A percentile compares a stretch with the other conserved stretches of the same genome.
These are phyloP conservation scores for Tychaedon coryphoeus DNA, from an alignment of 2,113 vertebrate species.

Conservation along the genomic window DNA sequence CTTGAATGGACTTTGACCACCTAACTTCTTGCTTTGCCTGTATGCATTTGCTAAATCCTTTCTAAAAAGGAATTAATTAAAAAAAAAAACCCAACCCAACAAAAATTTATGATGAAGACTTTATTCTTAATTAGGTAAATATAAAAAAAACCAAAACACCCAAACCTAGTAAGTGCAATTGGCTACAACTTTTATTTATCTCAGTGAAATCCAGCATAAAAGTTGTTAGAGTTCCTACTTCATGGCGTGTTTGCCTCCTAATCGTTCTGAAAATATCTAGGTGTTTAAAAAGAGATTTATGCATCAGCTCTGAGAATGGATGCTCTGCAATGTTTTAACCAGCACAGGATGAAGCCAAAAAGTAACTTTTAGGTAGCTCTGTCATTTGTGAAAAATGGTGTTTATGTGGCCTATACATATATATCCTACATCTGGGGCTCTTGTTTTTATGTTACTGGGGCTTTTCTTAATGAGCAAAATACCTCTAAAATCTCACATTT, in stretches of 20 bases:
- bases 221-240: not conserved
- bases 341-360: not conserved
- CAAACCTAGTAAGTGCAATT: not conserved
- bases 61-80: not conserved
- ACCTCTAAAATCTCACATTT: not conserved
- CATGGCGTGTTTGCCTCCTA: not conserved
- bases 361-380: not conserved
- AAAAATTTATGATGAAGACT: not conserved
- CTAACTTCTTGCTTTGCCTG: not conserved
- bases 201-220: not conserved
- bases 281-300: not conserved
- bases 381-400: not conserved
- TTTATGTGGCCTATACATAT: not conserved
- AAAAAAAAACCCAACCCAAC: not conserved
- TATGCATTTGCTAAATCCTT: not conserved
- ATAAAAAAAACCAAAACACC: not conserved
- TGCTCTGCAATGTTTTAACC: not conserved
- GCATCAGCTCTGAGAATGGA: rapidly evolving
- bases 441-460: not conserved
- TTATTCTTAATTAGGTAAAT: not conserved
- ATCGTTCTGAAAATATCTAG: not conserved
- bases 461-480: not conserved
- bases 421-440: not conserved
- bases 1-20: not conserved
- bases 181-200: not conserved